Percentiles rank a stretch among this genome's conserved stretches.
Conservation (phyloP, 2,113 vertebrate species). For the Equus quagga region DNA sequence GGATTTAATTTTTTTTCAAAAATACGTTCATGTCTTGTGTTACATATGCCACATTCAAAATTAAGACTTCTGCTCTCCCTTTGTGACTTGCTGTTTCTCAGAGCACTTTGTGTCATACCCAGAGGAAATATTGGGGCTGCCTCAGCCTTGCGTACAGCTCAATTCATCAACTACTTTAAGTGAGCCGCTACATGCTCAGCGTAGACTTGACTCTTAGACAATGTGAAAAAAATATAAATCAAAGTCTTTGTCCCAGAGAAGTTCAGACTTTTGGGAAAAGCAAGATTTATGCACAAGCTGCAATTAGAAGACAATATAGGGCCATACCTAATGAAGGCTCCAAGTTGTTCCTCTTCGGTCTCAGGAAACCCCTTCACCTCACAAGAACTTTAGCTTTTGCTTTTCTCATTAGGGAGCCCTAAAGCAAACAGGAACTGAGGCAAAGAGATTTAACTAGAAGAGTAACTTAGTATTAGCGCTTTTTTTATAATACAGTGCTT, state of each 20-base stretch:
- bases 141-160: background rate
- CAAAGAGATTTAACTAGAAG: slow-evolving; percentile 50
- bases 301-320: slow-evolving; percentile 66
- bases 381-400: slow-evolving; percentile 46
- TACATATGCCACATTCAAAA: background rate
- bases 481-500: slow-evolving; percentile 29
- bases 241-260: slow-evolving; percentile 4
- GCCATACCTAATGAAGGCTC: background rate
- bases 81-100: background rate
- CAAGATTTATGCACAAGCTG: slow-evolving; percentile 56
- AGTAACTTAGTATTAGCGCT: background rate
- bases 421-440: slow-evolving; percentile 69
- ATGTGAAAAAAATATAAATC: background rate
- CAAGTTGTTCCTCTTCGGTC: background rate
- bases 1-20: background rate
- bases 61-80: background rate
- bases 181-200: background rate
- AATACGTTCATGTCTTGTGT: background rate
- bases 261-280: slow-evolving; percentile 40
- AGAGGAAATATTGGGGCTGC: background rate
- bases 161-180: background rate
- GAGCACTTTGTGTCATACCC: background rate
- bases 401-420: slow-evolving; percentile 37
- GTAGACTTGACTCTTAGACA: background rate
- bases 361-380: slow-evolving; percentile 59